A percentile compares a stretch with the other conserved stretches of the same genome.
Conservation (phyloP, 64 coral and sea anemone genomes). For the Acropora tenuis region DNA sequence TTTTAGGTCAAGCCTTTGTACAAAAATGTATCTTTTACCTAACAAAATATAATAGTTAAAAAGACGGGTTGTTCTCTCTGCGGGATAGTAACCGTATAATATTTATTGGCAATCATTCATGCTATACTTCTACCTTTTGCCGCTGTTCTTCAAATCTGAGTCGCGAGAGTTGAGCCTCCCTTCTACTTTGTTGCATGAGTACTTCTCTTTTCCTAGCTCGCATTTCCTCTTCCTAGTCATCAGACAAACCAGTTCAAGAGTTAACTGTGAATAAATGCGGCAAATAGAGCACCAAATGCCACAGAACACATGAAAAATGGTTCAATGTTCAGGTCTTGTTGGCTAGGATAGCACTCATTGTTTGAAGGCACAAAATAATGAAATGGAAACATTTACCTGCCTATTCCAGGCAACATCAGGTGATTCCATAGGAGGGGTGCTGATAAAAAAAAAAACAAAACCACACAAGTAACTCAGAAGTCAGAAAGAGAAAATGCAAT, state of each 20-base stretch:
- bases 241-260: background rate
- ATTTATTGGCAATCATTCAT: background rate
- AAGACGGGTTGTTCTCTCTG: too few relatives aligned
- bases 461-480: background rate
- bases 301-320: too few relatives aligned
- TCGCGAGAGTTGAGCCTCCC: conserved; percentile 71
- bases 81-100: too few relatives aligned
- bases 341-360: too few relatives aligned
- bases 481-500: background rate
- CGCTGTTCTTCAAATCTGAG: conserved; percentile 70
- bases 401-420: conserved; percentile 49
- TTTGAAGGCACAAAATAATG: too few relatives aligned
- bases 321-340: too few relatives aligned
- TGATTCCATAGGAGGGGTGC: conserved; percentile 34
- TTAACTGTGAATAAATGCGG: background rate
- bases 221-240: conserved; percentile 61
- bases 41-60: too few relatives aligned
- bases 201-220: conserved; percentile 52
- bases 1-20: too few relatives aligned
- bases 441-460: background rate
- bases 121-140: background rate
- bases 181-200: conserved; percentile 69
- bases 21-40: too few relatives aligned
- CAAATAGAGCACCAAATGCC: too few relatives aligned
- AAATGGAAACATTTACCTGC: background rate